Evolutionary conservation across 2,113 vertebrate genomes (phyloP).

Genomic region (Pogonocichla stellata): DNA sequence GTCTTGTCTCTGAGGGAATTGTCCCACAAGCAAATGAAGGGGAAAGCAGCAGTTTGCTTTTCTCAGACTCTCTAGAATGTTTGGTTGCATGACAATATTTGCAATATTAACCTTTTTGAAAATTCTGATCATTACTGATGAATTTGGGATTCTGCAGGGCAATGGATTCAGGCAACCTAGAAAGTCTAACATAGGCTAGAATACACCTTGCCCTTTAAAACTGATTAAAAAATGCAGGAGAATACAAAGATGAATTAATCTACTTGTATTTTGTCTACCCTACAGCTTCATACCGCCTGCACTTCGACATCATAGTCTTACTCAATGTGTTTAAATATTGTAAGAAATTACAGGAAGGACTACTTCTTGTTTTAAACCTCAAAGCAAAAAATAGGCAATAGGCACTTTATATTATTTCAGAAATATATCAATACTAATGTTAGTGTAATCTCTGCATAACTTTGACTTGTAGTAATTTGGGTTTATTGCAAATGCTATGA

Average conservation of each 20-base stretch:
- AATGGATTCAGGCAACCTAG: neutral
- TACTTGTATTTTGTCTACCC: neutral
- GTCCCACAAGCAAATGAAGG: neutral
- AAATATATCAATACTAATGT: neutral
- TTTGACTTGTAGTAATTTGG: neutral
- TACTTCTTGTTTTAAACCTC: neutral
- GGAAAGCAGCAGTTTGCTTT: neutral
- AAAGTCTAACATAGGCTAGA: neutral
- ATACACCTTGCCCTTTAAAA: neutral
- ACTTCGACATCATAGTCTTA: neutral
- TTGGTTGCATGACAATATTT: neutral
- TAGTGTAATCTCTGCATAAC: neutral
- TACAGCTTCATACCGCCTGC: neutral
- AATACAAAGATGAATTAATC: neutral
- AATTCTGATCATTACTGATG: neutral
- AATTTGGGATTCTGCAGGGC: neutral
- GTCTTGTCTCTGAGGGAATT: neutral
- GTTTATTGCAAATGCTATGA: neutral
- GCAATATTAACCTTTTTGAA: neutral
- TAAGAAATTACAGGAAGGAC: neutral
- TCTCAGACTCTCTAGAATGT: neutral
- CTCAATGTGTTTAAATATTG: neutral
- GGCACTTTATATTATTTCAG: neutral
- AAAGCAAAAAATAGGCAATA: neutral
- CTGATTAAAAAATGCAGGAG: rapidly evolving